Evolutionary conservation across 23 tunicate species (phyloP).

Genomic region (Ciona savignyi): DNA sequence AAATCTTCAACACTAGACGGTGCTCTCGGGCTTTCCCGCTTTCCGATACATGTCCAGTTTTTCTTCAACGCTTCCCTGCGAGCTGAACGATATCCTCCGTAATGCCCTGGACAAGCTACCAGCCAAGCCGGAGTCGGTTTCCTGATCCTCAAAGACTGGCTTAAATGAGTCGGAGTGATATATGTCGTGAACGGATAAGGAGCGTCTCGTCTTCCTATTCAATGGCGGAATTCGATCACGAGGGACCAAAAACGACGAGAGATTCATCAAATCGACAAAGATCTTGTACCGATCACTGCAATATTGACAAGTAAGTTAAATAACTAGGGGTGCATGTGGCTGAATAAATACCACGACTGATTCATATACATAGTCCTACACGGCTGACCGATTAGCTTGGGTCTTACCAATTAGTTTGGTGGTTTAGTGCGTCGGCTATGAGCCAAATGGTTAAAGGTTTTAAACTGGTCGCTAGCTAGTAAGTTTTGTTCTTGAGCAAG

Average conservation of each 20-base stretch:
- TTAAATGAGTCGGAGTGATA: background rate
- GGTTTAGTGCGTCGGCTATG: too few relatives aligned
- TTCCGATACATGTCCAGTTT: background rate
- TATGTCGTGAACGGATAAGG: conserved; percentile 56
- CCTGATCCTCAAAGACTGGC: background rate
- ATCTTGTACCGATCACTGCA: conserved; percentile 82
- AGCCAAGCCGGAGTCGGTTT: conserved; percentile 6
- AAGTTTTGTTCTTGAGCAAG: too few relatives aligned
- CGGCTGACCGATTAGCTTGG: too few relatives aligned
- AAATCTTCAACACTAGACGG: too few relatives aligned
- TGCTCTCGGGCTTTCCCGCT: conserved; percentile 19
- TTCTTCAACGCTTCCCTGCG: conserved; percentile 7
- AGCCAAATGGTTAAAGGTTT: too few relatives aligned
- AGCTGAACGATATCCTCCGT: conserved; percentile 3
- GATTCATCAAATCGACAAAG: conserved; percentile 65
- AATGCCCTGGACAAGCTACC: background rate
- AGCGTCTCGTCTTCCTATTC: conserved; percentile 25
- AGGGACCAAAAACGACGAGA: conserved; percentile 63
- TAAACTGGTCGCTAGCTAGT: too few relatives aligned
- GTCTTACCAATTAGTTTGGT: too few relatives aligned
- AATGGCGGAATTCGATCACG: conserved; percentile 80
- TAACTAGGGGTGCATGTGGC: too few relatives aligned
- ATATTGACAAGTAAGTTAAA: too few relatives aligned
- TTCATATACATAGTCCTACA: too few relatives aligned
- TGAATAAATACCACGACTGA: too few relatives aligned